Conservation (phyloP, 2,113 vertebrate species). For the Cettia cetti region DNA sequence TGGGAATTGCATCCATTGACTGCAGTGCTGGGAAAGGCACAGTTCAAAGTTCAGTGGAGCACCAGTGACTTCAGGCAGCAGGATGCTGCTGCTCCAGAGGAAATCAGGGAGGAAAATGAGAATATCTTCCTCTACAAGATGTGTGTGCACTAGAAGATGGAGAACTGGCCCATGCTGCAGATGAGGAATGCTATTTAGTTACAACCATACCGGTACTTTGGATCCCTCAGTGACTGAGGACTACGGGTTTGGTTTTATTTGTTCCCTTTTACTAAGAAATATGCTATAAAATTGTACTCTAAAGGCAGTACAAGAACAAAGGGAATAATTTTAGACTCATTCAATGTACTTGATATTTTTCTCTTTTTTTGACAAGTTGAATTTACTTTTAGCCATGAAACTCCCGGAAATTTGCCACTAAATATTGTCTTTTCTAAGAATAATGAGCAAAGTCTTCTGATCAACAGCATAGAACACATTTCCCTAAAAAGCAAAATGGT, state of each 20-base stretch:
- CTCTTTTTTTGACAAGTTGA: background rate
- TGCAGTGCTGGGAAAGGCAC: background rate
- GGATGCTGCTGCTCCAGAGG: background rate
- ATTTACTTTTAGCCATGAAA: background rate
- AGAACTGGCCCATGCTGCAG: background rate
- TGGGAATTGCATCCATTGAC: background rate
- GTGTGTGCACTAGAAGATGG: background rate
- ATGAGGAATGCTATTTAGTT: background rate
- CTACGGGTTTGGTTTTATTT: background rate
- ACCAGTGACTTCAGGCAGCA: background rate
- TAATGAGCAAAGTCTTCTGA: background rate
- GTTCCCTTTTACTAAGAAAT: background rate
- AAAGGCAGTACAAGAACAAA: background rate
- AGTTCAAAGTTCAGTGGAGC: background rate
- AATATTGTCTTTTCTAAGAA: background rate
- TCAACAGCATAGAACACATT: background rate
- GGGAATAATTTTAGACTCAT: background rate
- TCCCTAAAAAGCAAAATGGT: background rate
- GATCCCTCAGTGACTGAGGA: background rate
- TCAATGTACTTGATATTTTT: background rate
- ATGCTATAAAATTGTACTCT: background rate
- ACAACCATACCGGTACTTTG: background rate
- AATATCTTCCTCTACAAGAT: background rate
- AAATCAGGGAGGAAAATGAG: background rate
- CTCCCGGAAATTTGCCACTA: background rate